phyloP scores from a whole-genome alignment of 2,888 invertebrate species.

The Ceramica pisi region DNA sequence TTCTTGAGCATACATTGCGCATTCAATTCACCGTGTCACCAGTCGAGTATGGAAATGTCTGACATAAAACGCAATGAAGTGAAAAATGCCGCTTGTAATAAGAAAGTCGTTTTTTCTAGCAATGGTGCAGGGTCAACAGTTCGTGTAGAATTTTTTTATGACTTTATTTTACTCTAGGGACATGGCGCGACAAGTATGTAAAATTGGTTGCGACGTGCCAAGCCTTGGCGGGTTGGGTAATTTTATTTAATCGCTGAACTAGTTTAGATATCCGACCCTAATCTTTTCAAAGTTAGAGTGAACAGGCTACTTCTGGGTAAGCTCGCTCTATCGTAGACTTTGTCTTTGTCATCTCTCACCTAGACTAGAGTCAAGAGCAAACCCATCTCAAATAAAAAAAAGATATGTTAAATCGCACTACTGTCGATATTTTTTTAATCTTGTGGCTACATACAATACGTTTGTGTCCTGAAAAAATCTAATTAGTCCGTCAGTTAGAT shows the following conservation, averaged over 20 bases:
- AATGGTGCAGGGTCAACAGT: not conserved
- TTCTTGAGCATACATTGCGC: constrained; percentile 21
- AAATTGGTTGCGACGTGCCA: constrained; percentile 40
- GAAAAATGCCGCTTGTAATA: not conserved
- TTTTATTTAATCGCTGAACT: constrained; percentile 11
- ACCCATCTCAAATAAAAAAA: no score
- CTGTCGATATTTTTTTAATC: not conserved
- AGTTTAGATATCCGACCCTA: no score
- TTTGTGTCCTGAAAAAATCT: no score
- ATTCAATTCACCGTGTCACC: not conserved
- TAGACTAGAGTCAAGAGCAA: no score
- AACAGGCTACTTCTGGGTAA: no score
- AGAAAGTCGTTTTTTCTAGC: not conserved
- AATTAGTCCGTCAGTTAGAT: no score
- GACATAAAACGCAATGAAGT: not conserved
- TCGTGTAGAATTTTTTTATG: constrained; percentile 47
- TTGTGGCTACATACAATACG: no score
- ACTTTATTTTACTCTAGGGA: constrained; percentile 52
- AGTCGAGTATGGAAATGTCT: rapidly evolving
- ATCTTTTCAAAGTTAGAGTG: no score
- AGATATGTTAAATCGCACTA: not conserved
- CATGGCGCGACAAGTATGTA: constrained; percentile 35
- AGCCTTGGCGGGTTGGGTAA: constrained; percentile 7
- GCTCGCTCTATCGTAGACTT: no score
- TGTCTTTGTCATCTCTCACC: no score